phyloP scores from a whole-genome alignment of 2,113 vertebrate species.

The Scolopax mira region DNA sequence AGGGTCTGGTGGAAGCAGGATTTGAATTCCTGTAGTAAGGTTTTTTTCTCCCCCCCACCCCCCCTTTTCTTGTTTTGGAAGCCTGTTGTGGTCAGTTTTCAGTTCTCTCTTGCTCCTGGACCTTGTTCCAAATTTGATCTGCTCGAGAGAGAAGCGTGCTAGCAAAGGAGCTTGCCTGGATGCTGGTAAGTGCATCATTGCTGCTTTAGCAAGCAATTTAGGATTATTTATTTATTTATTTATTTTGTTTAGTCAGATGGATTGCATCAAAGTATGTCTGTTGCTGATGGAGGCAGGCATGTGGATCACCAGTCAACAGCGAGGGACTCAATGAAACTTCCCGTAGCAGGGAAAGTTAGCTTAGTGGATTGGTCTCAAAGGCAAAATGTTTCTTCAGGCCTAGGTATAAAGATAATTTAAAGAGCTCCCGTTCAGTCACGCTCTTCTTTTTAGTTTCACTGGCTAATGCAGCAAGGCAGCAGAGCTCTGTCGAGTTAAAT shows the following conservation, averaged over 20 bases:
- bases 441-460: background rate
- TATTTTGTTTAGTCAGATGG: slow-evolving; percentile 29
- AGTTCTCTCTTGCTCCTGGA: slow-evolving; percentile 65
- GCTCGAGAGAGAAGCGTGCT: background rate
- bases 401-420: background rate
- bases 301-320: background rate
- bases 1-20: slow-evolving; percentile 81
- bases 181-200: slow-evolving; percentile 69
- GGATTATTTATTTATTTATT: background rate
- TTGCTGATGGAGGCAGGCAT: background rate
- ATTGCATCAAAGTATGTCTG: background rate
- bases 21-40: slow-evolving; percentile 80
- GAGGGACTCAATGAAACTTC: background rate
- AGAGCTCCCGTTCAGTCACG: background rate
- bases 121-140: slow-evolving; percentile 55
- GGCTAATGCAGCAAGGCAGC: background rate
- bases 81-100: slow-evolving; percentile 66
- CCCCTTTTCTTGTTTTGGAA: slow-evolving; percentile 62
- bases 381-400: slow-evolving; percentile 16
- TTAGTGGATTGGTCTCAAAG: background rate
- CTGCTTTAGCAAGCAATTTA: background rate
- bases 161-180: slow-evolving; percentile 42
- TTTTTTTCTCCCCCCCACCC: background rate
- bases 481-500: background rate
- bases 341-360: background rate